phyloP scores from a whole-genome alignment of 2,888 invertebrate species.

The Drosophila neotestacea region DNA sequence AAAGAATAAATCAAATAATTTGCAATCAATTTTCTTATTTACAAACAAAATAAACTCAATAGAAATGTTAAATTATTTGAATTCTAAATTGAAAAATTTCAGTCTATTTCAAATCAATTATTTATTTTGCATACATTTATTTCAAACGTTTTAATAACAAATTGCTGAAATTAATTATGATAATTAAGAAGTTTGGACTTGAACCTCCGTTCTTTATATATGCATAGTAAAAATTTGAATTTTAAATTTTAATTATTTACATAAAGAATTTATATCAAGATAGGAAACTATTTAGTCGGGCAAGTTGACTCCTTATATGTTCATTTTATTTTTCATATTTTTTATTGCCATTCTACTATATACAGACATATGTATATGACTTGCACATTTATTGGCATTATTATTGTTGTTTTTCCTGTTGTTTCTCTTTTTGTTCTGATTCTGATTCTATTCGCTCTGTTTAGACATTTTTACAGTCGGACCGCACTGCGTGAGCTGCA shows the following conservation, averaged over 20 bases:
- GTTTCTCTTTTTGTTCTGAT: slow-evolving; percentile 31
- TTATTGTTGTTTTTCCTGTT: slow-evolving; percentile 39
- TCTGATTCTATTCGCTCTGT: slow-evolving; percentile 52
- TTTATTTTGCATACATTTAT: too few relatives aligned
- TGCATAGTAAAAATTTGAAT: neutral
- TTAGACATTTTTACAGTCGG: slow-evolving; percentile 68
- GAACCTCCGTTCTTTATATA: too few relatives aligned
- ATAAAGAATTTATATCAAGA: neutral
- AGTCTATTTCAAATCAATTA: slow-evolving; percentile 15
- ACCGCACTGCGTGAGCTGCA: slow-evolving; percentile 49
- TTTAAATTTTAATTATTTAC: slow-evolving; percentile 23
- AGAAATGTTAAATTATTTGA: slow-evolving; percentile 21
- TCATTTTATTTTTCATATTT: neutral
- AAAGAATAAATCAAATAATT: slow-evolving; percentile 22
- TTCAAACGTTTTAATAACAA: slow-evolving; percentile 4
- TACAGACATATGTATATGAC: slow-evolving; percentile 29
- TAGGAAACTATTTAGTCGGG: neutral
- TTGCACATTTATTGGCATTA: slow-evolving; percentile 43
- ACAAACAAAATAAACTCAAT: slow-evolving; percentile 22
- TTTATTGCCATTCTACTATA: slow-evolving; percentile 19
- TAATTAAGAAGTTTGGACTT: too few relatives aligned
- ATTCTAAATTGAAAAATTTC: slow-evolving; percentile 36
- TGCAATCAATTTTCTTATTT: slow-evolving; percentile 44
- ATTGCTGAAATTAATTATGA: too few relatives aligned
- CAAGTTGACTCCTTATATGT: neutral